Percentiles rank a stretch among this genome's conserved stretches.
phyloP scores from a whole-genome alignment of 2,888 invertebrate genomes.

The Conomelus anceps region DNA sequence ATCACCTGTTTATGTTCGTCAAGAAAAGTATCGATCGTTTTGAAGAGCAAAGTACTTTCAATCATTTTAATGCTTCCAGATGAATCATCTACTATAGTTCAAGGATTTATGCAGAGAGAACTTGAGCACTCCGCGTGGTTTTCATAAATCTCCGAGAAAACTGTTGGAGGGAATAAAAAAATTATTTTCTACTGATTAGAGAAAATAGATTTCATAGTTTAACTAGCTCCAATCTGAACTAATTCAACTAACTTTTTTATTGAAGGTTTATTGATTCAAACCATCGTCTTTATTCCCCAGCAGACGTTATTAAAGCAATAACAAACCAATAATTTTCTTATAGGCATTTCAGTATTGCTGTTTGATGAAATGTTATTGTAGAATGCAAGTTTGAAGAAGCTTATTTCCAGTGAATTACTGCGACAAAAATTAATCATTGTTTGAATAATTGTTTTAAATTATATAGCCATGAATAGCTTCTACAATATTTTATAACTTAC shows the following conservation, averaged over 20 bases:
- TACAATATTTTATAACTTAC: too few relatives aligned
- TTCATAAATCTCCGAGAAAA: background rate
- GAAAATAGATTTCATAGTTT: background rate
- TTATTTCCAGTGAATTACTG: too few relatives aligned
- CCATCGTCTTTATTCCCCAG: background rate
- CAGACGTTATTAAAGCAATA: too few relatives aligned
- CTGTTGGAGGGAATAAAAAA: background rate
- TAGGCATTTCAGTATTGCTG: too few relatives aligned
- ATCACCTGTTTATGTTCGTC: background rate
- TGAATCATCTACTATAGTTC: background rate
- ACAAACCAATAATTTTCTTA: too few relatives aligned
- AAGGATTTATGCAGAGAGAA: background rate
- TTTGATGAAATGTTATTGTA: too few relatives aligned
- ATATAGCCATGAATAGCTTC: too few relatives aligned
- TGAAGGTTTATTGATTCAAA: background rate
- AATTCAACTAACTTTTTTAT: background rate
- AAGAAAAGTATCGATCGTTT: background rate
- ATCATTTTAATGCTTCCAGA: background rate
- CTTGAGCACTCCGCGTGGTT: background rate
- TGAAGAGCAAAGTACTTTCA: background rate
- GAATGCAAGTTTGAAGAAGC: too few relatives aligned
- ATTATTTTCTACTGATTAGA: background rate
- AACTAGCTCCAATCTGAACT: background rate
- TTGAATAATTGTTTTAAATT: too few relatives aligned
- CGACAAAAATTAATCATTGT: too few relatives aligned